Conservation (phyloP, 2,888 invertebrate species). For the Chrysolina americana region DNA sequence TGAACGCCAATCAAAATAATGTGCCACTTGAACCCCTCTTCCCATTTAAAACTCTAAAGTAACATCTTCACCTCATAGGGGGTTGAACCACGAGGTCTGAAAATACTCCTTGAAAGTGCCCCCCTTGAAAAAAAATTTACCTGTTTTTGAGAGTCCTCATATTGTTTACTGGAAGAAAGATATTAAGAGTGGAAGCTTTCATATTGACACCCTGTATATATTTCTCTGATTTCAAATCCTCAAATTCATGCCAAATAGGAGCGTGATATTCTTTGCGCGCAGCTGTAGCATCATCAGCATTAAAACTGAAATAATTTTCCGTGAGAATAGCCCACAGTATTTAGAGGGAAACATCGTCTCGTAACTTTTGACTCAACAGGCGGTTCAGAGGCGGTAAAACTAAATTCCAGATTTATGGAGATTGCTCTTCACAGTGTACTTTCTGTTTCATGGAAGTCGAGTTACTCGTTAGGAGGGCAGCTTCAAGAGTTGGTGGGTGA, state of each 20-base stretch:
- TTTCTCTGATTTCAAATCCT: background rate
- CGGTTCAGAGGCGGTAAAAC: slow-evolving; percentile 12
- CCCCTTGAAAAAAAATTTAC: too few species aligned
- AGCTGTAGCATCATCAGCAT: slow-evolving; percentile 16
- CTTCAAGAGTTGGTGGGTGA: background rate
- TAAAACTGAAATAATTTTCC: slow-evolving; percentile 11
- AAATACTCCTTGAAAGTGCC: too few species aligned
- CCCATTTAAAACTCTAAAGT: too few species aligned
- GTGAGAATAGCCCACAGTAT: slow-evolving; percentile 7
- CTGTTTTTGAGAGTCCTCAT: too few species aligned
- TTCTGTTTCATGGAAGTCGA: background rate
- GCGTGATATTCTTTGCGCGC: background rate
- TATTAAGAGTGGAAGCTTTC: too few species aligned
- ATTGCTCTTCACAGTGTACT: background rate
- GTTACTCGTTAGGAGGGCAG: background rate
- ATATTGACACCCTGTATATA: too few species aligned
- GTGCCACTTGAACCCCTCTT: too few species aligned
- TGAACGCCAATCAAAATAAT: too few species aligned
- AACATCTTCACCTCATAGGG: too few species aligned
- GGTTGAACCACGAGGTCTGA: too few species aligned
- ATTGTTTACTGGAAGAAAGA: too few species aligned
- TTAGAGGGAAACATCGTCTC: background rate
- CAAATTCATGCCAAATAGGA: background rate
- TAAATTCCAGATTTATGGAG: background rate
- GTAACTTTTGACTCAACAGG: slow-evolving; percentile 16